Conservation (phyloP, 2,113 vertebrate species). For the Geothlypis trichas region DNA sequence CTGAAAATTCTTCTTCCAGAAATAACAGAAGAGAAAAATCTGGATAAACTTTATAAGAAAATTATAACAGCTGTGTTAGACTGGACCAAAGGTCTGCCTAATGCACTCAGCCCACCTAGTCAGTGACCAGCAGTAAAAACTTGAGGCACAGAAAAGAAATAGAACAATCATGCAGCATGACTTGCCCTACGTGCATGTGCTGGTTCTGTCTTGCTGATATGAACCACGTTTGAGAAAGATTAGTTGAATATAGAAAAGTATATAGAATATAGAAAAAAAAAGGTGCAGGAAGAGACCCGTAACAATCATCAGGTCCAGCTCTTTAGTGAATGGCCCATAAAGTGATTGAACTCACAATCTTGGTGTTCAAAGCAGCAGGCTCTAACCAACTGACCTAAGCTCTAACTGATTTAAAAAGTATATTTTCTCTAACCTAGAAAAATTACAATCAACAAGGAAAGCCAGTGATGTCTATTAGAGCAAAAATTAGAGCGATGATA, state of each 20-base stretch:
- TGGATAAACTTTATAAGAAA: neutral
- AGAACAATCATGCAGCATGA: neutral
- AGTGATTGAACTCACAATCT: neutral
- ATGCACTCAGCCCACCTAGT: neutral
- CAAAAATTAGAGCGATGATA: neutral
- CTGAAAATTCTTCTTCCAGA: neutral
- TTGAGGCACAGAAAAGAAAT: neutral
- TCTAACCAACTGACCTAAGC: neutral
- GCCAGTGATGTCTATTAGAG: neutral
- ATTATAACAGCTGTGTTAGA: neutral
- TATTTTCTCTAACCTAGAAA: neutral
- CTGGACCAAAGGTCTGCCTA: neutral
- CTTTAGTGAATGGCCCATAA: neutral
- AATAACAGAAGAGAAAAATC: neutral
- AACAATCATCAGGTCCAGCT: neutral
- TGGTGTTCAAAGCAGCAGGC: neutral
- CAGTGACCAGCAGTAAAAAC: neutral
- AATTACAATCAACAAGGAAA: neutral
- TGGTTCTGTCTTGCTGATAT: neutral
- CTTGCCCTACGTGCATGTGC: neutral
- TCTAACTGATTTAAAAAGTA: neutral
- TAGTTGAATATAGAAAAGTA: neutral
- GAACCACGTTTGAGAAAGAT: neutral
- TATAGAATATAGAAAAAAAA: neutral
- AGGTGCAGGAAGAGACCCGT: rapidly evolving